These are phyloP conservation scores for Tinea semifulvella DNA, from an alignment of 2,888 invertebrate species.

Conservation along the genomic window DNA sequence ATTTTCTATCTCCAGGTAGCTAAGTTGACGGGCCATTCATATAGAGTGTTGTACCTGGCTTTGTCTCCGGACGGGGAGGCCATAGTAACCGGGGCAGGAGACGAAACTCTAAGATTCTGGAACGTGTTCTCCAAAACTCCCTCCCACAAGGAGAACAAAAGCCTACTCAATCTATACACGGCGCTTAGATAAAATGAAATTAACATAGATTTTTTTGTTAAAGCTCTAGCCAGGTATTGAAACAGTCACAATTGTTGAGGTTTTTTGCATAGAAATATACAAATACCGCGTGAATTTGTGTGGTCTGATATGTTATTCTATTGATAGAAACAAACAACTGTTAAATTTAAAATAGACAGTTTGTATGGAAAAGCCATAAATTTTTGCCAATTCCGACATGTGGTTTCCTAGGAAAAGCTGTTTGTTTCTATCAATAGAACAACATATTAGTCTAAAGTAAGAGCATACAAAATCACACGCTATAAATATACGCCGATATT, in stretches of 20 bases:
- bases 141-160: slow-evolving; percentile 93
- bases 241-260: background rate
- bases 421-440: no score
- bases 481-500: no score
- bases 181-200: slow-evolving; percentile 63
- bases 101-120: slow-evolving; percentile 98
- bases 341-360: no score
- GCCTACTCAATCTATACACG: slow-evolving; percentile 91
- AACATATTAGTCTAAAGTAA: no score
- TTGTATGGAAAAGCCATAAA: no score
- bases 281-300: background rate
- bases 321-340: no score
- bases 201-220: no score
- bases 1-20: slow-evolving; percentile 74
- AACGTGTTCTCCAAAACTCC: slow-evolving; percentile 98
- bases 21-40: slow-evolving; percentile 96
- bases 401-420: no score
- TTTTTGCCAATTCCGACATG: no score
- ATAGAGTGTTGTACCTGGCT: slow-evolving; percentile 93
- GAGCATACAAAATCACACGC: no score
- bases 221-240: background rate
- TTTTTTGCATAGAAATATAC: background rate
- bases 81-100: slow-evolving; percentile 98
- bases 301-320: background rate
- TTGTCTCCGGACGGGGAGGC: slow-evolving; percentile 98